Evolutionary conservation across 2,888 invertebrate genomes (phyloP), one percentile per base, ranked within the genome.

Genomic region (Mellilla xanthometata): DNA sequence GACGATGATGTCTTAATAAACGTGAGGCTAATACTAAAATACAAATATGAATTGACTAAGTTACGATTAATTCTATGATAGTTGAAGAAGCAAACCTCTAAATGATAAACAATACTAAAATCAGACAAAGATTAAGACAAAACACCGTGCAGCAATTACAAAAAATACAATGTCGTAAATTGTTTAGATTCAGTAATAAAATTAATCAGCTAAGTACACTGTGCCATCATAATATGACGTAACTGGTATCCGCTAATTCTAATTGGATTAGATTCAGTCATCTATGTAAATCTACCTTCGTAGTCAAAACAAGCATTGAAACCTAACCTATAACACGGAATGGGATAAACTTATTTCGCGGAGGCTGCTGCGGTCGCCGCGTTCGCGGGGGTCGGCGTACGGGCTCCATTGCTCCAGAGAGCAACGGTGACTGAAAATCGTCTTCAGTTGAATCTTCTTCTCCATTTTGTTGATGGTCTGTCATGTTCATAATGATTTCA

Each of bases 271-370:
- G 64, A 70, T 71, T 74, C 72, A 76, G 76, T 76, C 72, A 65
- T 71, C 68, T 68, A 67, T 74, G 60, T 54, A 63, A 60, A 72
- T 68, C 60, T 67, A 60, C 57, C 44, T 54, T 73, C 72, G 69
- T 73, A 76, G 76, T 78, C 66, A 58, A 65, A 60, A 49, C 57
- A 61, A 52, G 44, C 43, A 12, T 54, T 41, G 38, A 49, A 48
- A 42, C 53, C 62, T 86, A 89, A 69, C 89, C 89, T 81, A 89
- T 72, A 59, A 89, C 87, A 57, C 88, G 87, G 60, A 89, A 86
- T 46, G 88, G 89, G 52, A 87, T 89, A 49, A 88, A 89, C 72
- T 87, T 87, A 61, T 77, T 87, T 63, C 79, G 70, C 62, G 73
- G 83, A 22, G 70, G 76, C 44, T 71, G 72, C 45, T 80, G 81